phyloP scores from a whole-genome alignment of 2,797 vertebrate species.

The Oreochromis grahami region DNA sequence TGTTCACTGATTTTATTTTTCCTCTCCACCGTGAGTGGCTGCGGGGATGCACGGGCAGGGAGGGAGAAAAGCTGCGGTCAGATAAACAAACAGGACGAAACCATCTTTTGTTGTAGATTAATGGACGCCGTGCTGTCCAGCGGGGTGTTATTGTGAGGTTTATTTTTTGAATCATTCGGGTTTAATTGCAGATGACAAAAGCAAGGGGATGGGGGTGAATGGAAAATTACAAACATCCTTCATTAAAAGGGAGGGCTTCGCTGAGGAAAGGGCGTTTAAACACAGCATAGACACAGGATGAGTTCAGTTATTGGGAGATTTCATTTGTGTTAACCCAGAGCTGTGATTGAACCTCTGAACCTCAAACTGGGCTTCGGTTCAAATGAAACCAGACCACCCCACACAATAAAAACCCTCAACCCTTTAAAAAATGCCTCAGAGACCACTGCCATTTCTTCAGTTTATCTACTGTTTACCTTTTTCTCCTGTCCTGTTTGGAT shows the following conservation, averaged over 20 bases:
- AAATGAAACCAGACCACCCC: background rate
- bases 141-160: slow-evolving; percentile 14
- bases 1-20: slow-evolving; percentile 46
- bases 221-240: slow-evolving; percentile 15
- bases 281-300: background rate
- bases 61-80: slow-evolving; percentile 19
- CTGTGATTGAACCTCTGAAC: background rate
- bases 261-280: background rate
- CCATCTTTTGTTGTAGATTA: slow-evolving; percentile 58
- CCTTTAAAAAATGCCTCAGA: background rate
- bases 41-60: slow-evolving; percentile 4
- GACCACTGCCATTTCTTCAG: background rate
- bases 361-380: background rate
- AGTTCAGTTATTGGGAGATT: background rate
- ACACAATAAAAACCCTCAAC: background rate
- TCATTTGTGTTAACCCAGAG: background rate
- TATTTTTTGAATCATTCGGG: slow-evolving; percentile 29
- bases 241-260: background rate
- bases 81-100: slow-evolving; percentile 62
- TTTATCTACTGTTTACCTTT: background rate
- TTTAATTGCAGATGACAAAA: slow-evolving; percentile 41
- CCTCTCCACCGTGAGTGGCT: slow-evolving; percentile 36
- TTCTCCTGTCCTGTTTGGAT: background rate
- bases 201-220: slow-evolving; percentile 1
- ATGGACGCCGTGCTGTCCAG: slow-evolving; percentile 14